These are phyloP conservation scores for Antrozous pallidus DNA, from an alignment of 2,797 vertebrate species.

Conservation along the genomic window DNA sequence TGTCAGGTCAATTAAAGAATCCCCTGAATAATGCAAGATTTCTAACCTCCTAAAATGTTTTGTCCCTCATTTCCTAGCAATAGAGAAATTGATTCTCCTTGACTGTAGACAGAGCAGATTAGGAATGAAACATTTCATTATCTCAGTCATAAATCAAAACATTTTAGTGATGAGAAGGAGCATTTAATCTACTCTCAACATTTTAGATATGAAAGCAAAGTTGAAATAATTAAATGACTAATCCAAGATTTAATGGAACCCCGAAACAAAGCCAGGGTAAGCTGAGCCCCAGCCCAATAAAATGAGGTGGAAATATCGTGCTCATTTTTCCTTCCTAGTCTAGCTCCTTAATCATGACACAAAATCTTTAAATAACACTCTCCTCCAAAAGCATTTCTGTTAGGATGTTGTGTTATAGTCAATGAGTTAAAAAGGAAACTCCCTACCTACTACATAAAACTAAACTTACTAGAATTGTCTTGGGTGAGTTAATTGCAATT, in stretches of 20 bases:
- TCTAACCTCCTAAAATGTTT: conserved; percentile 46
- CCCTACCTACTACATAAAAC: background rate
- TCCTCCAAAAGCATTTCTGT: conserved; percentile 27
- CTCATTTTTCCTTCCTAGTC: background rate
- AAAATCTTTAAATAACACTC: conserved; percentile 10
- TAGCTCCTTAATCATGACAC: conserved; percentile 1
- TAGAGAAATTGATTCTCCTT: conserved; percentile 24
- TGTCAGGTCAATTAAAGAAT: conserved; percentile 56
- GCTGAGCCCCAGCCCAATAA: background rate
- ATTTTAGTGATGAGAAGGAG: conserved; percentile 4
- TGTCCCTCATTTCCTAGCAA: conserved; percentile 38
- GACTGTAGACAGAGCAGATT: background rate
- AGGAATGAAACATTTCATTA: conserved; percentile 46
- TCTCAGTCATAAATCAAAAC: conserved; percentile 39
- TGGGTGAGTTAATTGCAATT: conserved; percentile 30
- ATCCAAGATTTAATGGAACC: background rate
- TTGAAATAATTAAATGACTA: background rate
- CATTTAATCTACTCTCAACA: conserved; percentile 11
- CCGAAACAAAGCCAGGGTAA: background rate
- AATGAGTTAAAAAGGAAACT: background rate
- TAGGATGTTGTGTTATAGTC: background rate
- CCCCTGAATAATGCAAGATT: conserved; percentile 56
- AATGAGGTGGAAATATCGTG: background rate
- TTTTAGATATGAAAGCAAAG: conserved; percentile 15
- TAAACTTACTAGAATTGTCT: conserved; percentile 1